Evolutionary conservation across 2,797 vertebrate species (phyloP).

Genomic region (Diglossa cyanea): DNA sequence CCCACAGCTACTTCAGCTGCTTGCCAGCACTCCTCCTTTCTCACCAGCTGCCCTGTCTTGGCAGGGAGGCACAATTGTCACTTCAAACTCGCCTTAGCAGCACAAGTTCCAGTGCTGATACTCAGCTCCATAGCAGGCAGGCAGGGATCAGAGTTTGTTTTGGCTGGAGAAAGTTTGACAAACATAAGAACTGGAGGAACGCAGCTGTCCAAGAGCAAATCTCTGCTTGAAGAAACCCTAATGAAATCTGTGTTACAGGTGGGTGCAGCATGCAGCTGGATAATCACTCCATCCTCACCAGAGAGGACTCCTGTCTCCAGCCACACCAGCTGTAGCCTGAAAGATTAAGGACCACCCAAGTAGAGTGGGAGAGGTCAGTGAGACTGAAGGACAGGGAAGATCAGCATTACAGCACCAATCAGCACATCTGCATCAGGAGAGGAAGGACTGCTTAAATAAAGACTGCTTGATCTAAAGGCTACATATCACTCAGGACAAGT

Average conservation of each 20-base stretch:
- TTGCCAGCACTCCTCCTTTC: neutral
- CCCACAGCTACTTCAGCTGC: slow-evolving; percentile 47
- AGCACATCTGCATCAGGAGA: neutral
- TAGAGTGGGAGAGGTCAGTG: neutral
- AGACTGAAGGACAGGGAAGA: neutral
- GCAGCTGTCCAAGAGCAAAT: neutral
- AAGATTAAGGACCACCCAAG: neutral
- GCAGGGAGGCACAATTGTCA: neutral
- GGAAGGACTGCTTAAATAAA: neutral
- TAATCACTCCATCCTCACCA: neutral
- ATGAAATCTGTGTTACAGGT: neutral
- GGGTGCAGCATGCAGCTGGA: neutral
- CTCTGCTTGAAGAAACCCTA: neutral
- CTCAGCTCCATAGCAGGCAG: neutral
- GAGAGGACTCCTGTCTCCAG: neutral
- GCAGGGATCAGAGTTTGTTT: neutral
- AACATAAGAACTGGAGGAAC: neutral
- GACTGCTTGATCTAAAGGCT: neutral
- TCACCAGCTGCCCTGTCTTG: slow-evolving; percentile 3
- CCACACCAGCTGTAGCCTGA: neutral
- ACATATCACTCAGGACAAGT: neutral
- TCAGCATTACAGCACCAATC: neutral
- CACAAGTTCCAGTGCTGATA: neutral
- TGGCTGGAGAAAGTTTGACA: neutral
- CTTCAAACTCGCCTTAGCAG: neutral